Evolutionary conservation across 30 jellyfish, hydroid and myxozoan species (phyloP).

Genomic region (Hydractinia symbiolongicarpus): DNA sequence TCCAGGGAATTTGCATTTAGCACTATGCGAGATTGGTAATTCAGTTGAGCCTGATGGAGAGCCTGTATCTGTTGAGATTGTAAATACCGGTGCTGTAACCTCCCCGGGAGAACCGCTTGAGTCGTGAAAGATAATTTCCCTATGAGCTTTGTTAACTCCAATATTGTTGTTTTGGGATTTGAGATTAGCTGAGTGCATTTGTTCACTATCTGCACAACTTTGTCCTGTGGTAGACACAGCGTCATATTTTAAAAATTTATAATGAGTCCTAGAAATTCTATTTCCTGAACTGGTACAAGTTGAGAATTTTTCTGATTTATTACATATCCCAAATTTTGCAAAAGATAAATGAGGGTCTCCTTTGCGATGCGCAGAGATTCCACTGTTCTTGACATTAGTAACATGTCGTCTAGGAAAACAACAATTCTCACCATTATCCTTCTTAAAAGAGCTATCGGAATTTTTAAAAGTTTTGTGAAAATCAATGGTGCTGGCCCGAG

Average conservation of each 20-base stretch:
- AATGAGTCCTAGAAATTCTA: neutral
- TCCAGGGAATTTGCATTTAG: neutral
- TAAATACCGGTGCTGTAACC: constrained; percentile 10
- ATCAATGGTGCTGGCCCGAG: constrained; percentile 22
- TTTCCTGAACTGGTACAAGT: neutral
- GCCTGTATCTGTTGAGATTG: constrained; percentile 13
- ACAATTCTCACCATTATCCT: constrained; percentile 14
- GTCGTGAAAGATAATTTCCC: neutral
- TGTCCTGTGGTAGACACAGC: constrained; percentile 28
- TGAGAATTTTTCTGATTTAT: neutral
- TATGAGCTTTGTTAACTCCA: constrained; percentile 10
- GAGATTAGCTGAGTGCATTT: neutral
- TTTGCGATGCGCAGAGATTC: neutral
- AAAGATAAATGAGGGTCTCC: neutral
- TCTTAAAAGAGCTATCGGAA: constrained; percentile 35
- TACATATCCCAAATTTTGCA: constrained; percentile 14
- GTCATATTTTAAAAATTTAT: neutral
- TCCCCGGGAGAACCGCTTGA: constrained; percentile 15
- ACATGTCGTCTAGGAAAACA: constrained; percentile 30
- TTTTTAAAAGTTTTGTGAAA: constrained; percentile 17
- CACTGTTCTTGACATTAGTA: neutral
- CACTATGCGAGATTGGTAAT: no score
- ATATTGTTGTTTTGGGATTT: constrained; percentile 3
- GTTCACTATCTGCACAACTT: constrained; percentile 4
- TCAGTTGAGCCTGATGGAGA: no score